Conservation (phyloP, 2,113 vertebrate species). For the Ancistrus triradiatus region DNA sequence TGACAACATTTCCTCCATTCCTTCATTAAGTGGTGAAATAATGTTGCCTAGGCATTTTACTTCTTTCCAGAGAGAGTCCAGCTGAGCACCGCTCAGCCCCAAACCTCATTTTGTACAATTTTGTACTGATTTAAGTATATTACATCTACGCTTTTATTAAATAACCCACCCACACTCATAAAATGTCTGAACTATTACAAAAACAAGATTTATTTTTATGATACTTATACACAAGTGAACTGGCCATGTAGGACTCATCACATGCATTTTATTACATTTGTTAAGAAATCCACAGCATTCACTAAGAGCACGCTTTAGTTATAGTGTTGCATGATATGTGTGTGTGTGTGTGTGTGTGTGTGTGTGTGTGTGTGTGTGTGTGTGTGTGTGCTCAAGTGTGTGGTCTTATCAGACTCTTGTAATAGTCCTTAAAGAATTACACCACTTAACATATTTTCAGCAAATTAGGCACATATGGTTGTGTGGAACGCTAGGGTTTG, state of each 20-base stretch:
- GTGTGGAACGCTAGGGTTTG: conserved; percentile 18
- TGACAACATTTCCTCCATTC: background rate
- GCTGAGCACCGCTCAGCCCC: background rate
- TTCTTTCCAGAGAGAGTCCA: no score
- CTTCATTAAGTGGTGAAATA: background rate
- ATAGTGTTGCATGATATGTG: no score
- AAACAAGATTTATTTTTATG: conserved; percentile 1
- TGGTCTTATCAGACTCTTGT: conserved; percentile 47
- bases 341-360: no score
- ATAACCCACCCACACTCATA: conserved; percentile 11
- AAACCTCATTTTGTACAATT: background rate
- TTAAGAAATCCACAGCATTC: background rate
- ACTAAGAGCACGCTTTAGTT: background rate
- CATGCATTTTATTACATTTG: background rate
- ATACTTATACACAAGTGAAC: background rate
- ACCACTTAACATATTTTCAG: conserved; percentile 51
- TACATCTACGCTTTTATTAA: conserved; percentile 2
- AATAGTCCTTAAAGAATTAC: conserved; percentile 50
- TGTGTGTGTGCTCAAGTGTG: conserved; percentile 21
- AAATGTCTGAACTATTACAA: conserved; percentile 5
- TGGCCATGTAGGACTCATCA: background rate
- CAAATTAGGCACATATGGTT: conserved; percentile 50
- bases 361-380: no score
- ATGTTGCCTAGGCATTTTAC: no score
- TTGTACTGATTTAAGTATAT: background rate